Evolutionary conservation across 2,113 vertebrate genomes (phyloP), one percentile per base, ranked within the genome.

Genomic region (Zosterops japonicus): DNA sequence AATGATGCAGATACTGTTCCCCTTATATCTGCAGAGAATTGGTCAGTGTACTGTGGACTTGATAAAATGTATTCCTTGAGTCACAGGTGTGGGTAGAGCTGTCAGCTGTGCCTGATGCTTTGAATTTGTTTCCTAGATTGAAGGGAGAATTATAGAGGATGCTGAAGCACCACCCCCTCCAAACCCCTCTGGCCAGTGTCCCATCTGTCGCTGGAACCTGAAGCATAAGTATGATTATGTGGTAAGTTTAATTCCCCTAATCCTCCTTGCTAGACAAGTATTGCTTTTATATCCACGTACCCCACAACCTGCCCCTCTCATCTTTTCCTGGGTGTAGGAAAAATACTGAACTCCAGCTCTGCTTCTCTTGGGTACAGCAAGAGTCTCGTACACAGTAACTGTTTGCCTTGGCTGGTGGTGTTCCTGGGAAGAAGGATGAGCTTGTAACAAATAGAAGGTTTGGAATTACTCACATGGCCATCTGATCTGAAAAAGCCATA

Each of bases 171-270:
- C 97, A n/a, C n/a, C 97, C 35, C 99, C 99, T 78, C 99, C 99
- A 57, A 99, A 99, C 90, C 99, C 99, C 6, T 89, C 97, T 79
- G 99, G 99, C 39, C 98, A 98, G 77, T 99, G 99, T 92, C 99
- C 99, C 10, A 99, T 99, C 96, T 99, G 99, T 96, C 98, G 98
- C 65, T 99, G 99, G 99, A 99, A 99, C 96, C 98, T 99, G 89
- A 99, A 99, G 93, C 96, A 99, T 95, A 99, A 99, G 92, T 99
- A 99, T 1, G 68, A 89, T 94, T 99, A 99, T 68, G 98, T 98
- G 92, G 99, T 99, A 96, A 98, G 98, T 98, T 56, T 57, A 41
- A 46, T 25, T 95, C 14, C 36, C 25, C n/a, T 15, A 24, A 5
- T 49, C 39, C 52, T 72, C 42, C 18, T 2, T 8, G 2, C 33